Base-by-base conservation (phyloP, 2,113 vertebrate genomes). In the Penelope pileata region DNA sequence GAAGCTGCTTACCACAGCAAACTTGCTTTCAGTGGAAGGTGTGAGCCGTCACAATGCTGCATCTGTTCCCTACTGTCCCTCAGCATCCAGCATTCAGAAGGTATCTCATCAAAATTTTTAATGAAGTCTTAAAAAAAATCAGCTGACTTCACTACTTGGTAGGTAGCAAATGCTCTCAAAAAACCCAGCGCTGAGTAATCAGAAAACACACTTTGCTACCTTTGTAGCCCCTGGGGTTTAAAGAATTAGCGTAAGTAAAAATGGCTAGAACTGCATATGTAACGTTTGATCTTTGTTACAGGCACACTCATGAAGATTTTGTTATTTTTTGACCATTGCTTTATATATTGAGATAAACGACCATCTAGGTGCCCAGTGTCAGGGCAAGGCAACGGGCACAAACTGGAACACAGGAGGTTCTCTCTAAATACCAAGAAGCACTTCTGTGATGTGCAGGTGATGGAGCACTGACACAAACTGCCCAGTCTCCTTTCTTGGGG, bases 1-100 rank as follows among this genome's bases (percentile, higher is more conserved):
- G 43, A 92, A 88, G 34, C 43, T 82, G 83, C 76, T 86, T 82
- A 88, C 36, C 16, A 50, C 7, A 56, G 81, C 76, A 89, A 91
- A 91, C 4, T 26, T 78, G 38, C 18, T 86, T 88, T 56, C 64
- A 68, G 6, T 6, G 68, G 27, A 74, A 90, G 51, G 73, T 64
- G 36, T 63, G 40, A 72, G 77, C 60, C 84, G 43, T 60, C 80
- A 54, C 34, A 93, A 81, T 75, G 77, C 27, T 36, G 10, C 43
- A 75, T 54, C 32, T 60, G 32, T 24, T 85, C 59, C 56, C 40
- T 40, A 17, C 43, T 72, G n/a, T 74, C 53, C 36, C 59, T 50
- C 6, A 47, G 19, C 34, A 95, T 32, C 47, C 4, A 53, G 17
- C 32, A 93, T 34, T 69, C 45, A 93, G 24, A 53, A 90, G 16